Evolutionary conservation across 1,140 invertebrate species (phyloP), one percentile per base, ranked within the genome.

Genomic region (Drosophila aff.): DNA sequence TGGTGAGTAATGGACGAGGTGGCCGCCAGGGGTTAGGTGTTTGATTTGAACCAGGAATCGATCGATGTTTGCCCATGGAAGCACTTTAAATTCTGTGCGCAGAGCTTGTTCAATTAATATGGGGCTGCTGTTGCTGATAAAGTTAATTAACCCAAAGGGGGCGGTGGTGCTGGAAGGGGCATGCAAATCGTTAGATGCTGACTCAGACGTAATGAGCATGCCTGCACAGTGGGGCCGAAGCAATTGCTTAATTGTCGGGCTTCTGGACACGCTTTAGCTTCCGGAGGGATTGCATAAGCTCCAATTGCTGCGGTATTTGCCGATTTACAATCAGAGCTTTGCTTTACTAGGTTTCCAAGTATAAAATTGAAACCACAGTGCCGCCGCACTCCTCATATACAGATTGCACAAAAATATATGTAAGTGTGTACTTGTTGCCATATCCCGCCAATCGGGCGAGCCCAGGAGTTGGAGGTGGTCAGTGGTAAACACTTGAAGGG

Each of bases 161-260:
- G 47, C 10, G 38, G 33, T 9, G 36, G 33, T 9, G 73, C 36
- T 31, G 50, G 50, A n/a, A 33, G 74, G 62, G 62, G 68, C 69
- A 68, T 61, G 59, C 59, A 81, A 90, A 79, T 85, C 52, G 69
- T 91, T 83, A 83, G 86, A 91, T 73, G 82, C 85, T 90, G 82
- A 86, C 59, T 91, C 86, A 89, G 73, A 58, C 78, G 50, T 33
- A 78, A 74, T 81, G 53, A 86, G 53, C 53, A 62, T 69, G 75
- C 68, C 68, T 68, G 43, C 23, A 83, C 78, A 76, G 72, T 91
- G 71, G 63, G 11, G 16, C 38, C 47, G 68, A 53, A 58, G 44
- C 47, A 58, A 44, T 55, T 60, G 41, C 11, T 26, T 62, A 60
- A 65, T 71, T 69, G 55, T 31, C 23, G 41, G 40, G 2, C 9